Evolutionary conservation across 2,888 invertebrate species (phyloP).

Genomic region (Drosophila cyrtoloma): DNA sequence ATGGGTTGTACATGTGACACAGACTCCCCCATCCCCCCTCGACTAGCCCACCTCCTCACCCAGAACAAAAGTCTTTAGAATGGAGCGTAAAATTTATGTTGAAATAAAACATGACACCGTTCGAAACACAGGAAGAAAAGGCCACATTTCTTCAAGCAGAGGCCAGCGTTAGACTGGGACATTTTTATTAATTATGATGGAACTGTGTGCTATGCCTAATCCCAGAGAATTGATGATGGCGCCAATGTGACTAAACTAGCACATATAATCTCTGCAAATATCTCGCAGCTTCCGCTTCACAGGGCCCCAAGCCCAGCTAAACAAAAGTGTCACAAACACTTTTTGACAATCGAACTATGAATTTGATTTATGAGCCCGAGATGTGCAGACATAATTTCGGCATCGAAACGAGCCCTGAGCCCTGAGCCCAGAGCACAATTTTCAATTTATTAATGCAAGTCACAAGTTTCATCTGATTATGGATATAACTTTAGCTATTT

Average conservation of each 20-base stretch:
- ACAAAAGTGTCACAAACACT: slow-evolving; percentile 35
- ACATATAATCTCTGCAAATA: slow-evolving; percentile 26
- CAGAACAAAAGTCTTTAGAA: slow-evolving; percentile 31
- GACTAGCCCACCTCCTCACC: neutral
- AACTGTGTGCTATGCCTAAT: slow-evolving; percentile 53
- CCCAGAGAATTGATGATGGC: slow-evolving; percentile 68
- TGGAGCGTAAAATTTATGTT: slow-evolving; percentile 67
- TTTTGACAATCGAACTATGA: slow-evolving; percentile 53
- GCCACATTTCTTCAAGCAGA: neutral
- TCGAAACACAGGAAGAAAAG: slow-evolving; percentile 19
- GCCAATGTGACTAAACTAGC: slow-evolving; percentile 59
- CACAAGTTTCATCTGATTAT: slow-evolving; percentile 33
- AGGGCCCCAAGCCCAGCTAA: slow-evolving; percentile 1
- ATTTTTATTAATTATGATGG: slow-evolving; percentile 72
- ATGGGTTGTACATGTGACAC: slow-evolving; percentile 67
- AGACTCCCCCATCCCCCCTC: slow-evolving; percentile 6
- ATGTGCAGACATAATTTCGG: slow-evolving; percentile 4
- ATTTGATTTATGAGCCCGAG: slow-evolving; percentile 48
- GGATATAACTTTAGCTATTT: slow-evolving; percentile 21
- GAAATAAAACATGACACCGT: slow-evolving; percentile 67
- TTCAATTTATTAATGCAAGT: slow-evolving; percentile 50
- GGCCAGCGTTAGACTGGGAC: neutral
- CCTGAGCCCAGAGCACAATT: neutral
- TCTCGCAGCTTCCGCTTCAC: slow-evolving; percentile 52
- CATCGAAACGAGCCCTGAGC: slow-evolving; percentile 6